Base-by-base conservation (phyloP, 2,797 vertebrate genomes). In the Fistularia tabacaria region DNA sequence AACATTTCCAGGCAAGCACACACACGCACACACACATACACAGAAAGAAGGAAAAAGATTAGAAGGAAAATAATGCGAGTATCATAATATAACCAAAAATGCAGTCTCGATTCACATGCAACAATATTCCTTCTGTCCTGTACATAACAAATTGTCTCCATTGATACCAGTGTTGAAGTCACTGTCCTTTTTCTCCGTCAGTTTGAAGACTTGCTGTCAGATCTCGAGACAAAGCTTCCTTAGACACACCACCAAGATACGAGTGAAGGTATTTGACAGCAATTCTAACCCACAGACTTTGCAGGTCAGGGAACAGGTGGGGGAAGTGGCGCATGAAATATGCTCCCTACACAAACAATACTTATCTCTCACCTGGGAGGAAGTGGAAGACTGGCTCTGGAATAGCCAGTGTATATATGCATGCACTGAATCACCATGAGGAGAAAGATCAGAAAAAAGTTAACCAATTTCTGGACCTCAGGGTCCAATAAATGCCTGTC, bases 291-390 rank as follows among this genome's bases (percentile, higher is more conserved):
- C 64, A 79, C 79, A 81, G 77, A 81, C 72, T 74, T 65, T 71
- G 73, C 79, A 81, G 82, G 85, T 88, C 81, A 83, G 72, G 68
- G 72, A 85, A 81, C 86, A 86, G 87, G 84, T 88, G 85, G 75
- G 69, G 83, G 81, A 81, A 85, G 71, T 75, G 59, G 62, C 83
- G 81, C 87, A 76, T 91, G 87, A 87, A 89, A 89, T 85, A 80
- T 87, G 84, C 79, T 84, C 77, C 25, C 82, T 84, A 76, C 51
- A 74, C 84, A 83, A 86, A 87, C 82, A 85, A 82, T 83, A 81
- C 82, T 89, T 89, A 89, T 87, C 87, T 88, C 80, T 76, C 60
- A 61, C 73, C 36, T 48, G 76, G 81, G 77, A 86, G 83, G 78
- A 75, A 58, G 77, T 58, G 58, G 70, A 67, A 74, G 80, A 73